These are phyloP conservation scores for Pyrocephalus nanus DNA, from an alignment of 2,797 vertebrate genomes.

Conservation along the genomic window DNA sequence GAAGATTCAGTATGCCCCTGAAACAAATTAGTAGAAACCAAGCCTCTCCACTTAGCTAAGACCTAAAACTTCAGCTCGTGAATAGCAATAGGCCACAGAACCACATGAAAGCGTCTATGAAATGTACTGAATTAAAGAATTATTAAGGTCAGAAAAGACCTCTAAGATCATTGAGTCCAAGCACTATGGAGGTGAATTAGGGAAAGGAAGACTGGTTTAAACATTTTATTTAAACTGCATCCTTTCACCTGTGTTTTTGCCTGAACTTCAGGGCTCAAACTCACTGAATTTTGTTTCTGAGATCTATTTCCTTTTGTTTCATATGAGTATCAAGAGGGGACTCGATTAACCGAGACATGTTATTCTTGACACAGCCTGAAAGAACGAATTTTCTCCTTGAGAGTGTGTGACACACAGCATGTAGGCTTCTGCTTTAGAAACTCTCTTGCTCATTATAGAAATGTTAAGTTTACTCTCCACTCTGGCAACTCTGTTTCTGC, in stretches of 20 bases:
- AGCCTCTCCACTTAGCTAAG: neutral
- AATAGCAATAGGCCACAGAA: neutral
- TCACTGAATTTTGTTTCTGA: neutral
- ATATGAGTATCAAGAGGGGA: neutral
- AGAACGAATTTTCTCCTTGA: neutral
- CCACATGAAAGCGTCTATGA: neutral
- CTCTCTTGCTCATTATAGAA: slow-evolving; percentile 13
- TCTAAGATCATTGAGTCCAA: neutral
- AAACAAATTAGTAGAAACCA: neutral
- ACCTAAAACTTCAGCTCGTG: neutral
- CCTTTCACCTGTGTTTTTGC: neutral
- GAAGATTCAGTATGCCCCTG: neutral
- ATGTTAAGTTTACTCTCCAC: neutral
- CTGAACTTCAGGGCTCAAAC: neutral
- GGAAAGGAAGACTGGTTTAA: neutral
- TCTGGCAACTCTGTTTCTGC: neutral
- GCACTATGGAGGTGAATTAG: neutral
- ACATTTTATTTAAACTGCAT: neutral
- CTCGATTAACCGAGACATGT: neutral
- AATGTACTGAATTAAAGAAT: neutral
- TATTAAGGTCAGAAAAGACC: neutral
- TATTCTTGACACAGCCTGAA: slow-evolving; percentile 4
- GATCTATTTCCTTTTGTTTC: neutral
- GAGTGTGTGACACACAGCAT: neutral
- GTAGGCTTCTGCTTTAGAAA: neutral